A percentile compares a stretch with the other conserved stretches of the same genome.
These are phyloP conservation scores for Gymnocypris eckloni DNA, from an alignment of 2,797 vertebrate species.

Conservation along the genomic window DNA sequence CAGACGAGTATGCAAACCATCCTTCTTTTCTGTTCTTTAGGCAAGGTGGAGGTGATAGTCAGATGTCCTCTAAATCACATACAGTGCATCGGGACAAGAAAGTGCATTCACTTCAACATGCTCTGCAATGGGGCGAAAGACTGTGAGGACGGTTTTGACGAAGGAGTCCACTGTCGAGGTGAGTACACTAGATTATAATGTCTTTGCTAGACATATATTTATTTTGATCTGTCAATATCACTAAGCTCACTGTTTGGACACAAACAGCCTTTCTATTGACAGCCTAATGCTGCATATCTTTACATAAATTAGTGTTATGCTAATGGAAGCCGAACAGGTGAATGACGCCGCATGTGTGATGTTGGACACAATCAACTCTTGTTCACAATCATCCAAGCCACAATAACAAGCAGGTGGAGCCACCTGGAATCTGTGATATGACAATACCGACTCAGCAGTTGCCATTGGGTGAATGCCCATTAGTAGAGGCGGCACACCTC, in stretches of 20 bases:
- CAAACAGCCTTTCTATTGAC: not conserved
- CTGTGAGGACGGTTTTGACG: conserved; percentile 91
- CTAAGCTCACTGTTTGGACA: conserved; percentile 6
- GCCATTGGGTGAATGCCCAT: conserved; percentile 64
- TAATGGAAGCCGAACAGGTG: conserved; percentile 60
- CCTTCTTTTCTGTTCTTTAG: conserved; percentile 72
- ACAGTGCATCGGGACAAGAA: conserved; percentile 86
- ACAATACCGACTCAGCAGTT: conserved; percentile 61
- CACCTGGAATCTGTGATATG: conserved; percentile 72
- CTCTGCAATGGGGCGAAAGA: conserved; percentile 91
- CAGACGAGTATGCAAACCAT: conserved; percentile 19
- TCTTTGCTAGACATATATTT: conserved; percentile 6
- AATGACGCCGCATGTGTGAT: conserved; percentile 67
- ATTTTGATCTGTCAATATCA: conserved; percentile 20
- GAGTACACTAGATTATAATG: conserved; percentile 62
- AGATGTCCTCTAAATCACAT: conserved; percentile 90
- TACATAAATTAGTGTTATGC: conserved; percentile 54
- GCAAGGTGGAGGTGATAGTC: conserved; percentile 83
- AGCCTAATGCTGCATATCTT: conserved; percentile 11
- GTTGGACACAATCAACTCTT: conserved; percentile 72
- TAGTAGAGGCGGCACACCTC: conserved; percentile 36
- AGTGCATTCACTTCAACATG: conserved; percentile 93
- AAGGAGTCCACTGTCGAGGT: conserved; percentile 95
- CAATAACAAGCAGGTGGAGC: conserved; percentile 69
- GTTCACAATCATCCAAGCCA: conserved; percentile 61